These are phyloP conservation scores for Aleadryas rufinucha DNA, from an alignment of 2,113 vertebrate species.

Conservation along the genomic window DNA sequence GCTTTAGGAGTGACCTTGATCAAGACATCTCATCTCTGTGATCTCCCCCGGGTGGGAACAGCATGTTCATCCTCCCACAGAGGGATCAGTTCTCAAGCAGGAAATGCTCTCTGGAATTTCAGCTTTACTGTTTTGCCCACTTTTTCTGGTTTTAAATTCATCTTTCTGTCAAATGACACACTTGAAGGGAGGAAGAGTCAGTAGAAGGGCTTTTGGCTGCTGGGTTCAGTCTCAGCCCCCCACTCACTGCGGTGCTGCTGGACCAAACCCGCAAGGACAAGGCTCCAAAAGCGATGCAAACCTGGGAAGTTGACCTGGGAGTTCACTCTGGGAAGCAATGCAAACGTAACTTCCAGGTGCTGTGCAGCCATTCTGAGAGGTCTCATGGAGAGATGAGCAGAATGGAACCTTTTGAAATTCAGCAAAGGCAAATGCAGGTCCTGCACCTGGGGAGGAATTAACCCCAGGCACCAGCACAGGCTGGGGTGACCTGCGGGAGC, in stretches of 20 bases:
- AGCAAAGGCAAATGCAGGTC: not conserved
- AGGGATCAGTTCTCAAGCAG: not conserved
- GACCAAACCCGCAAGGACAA: not conserved
- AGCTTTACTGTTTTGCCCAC: not conserved
- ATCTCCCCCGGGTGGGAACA: not conserved
- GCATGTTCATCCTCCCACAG: not conserved
- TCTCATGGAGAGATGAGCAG: not conserved
- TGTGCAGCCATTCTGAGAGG: not conserved
- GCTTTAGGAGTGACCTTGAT: not conserved
- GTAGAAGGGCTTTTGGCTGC: not conserved
- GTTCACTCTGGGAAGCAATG: not conserved
- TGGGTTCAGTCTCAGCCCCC: not conserved
- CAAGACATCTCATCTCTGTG: not conserved
- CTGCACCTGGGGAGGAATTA: not conserved
- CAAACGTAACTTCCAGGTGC: not conserved
- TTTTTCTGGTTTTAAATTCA: not conserved
- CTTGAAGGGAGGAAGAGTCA: too few relatives aligned
- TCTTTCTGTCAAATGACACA: not conserved
- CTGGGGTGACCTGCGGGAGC: not conserved
- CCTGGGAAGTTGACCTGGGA: not conserved
- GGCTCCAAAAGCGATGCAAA: too few relatives aligned
- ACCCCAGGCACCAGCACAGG: not conserved
- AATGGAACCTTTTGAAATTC: not conserved
- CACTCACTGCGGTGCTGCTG: rapidly evolving
- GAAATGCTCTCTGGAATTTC: not conserved